Percentiles rank a stretch among this genome's conserved stretches.
Evolutionary conservation across 2,797 vertebrate species (phyloP).

Genomic region (Hylomyscus alleni): DNA sequence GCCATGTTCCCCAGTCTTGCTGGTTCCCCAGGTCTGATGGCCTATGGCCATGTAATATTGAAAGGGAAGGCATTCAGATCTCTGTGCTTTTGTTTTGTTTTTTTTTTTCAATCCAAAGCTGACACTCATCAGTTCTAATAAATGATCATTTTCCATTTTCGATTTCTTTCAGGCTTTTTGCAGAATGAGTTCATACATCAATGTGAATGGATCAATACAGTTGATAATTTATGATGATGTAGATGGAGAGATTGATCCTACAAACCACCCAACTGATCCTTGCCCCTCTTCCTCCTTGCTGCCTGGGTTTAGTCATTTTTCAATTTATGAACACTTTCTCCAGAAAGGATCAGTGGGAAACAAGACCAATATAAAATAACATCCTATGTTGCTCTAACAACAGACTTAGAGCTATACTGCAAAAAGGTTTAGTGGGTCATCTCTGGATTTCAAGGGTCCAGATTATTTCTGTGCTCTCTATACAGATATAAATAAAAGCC

Average conservation of each 20-base stretch:
- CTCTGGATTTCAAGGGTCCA: neutral
- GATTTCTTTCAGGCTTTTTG: constrained; percentile 73
- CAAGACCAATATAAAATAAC: constrained; percentile 49
- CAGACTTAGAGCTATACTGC: constrained; percentile 4
- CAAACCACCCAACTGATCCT: constrained; percentile 52
- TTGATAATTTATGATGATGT: constrained; percentile 80
- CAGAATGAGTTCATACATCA: constrained; percentile 77
- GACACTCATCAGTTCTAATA: constrained; percentile 70
- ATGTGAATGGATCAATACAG: constrained; percentile 69
- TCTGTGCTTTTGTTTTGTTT: constrained; percentile 57
- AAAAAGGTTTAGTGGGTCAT: constrained; percentile 18
- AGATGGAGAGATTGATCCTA: constrained; percentile 57
- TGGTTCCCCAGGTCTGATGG: neutral
- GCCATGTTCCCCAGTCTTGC: constrained; percentile 19
- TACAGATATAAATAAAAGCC: constrained; percentile 33
- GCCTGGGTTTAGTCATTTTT: constrained; percentile 57
- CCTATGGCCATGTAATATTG: neutral
- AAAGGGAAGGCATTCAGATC: constrained; percentile 8
- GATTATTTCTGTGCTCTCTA: neutral
- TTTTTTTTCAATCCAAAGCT: constrained; percentile 66
- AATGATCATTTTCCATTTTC: constrained; percentile 77
- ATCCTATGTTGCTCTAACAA: constrained; percentile 56
- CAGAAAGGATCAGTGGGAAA: neutral
- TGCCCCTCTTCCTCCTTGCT: constrained; percentile 34
- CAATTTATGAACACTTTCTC: constrained; percentile 65